These are phyloP conservation scores for Anthophora plumipes DNA, from an alignment of 2,888 invertebrate genomes.

Conservation along the genomic window DNA sequence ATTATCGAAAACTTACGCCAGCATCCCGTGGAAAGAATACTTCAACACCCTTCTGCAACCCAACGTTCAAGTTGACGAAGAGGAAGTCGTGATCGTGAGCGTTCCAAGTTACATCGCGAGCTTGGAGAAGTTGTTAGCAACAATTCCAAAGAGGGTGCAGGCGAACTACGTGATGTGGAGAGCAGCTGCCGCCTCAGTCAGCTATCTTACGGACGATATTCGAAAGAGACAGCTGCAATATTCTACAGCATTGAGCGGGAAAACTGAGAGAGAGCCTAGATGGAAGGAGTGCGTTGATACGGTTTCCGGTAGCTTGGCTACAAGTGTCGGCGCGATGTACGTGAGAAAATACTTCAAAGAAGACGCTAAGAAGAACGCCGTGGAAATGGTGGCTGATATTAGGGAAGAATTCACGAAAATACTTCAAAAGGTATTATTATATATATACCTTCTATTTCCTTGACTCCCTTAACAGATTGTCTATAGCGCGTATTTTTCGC, in stretches of 20 bases:
- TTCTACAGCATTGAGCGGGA: constrained; percentile 92
- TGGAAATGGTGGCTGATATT: constrained; percentile 95
- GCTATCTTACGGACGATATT: constrained; percentile 92
- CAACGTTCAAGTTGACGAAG: constrained; percentile 87
- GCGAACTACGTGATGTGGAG: constrained; percentile 98
- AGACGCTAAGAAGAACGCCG: constrained; percentile 92
- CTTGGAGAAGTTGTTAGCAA: constrained; percentile 87
- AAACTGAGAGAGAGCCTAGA: constrained; percentile 93
- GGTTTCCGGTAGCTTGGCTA: constrained; percentile 90
- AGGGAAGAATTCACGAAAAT: constrained; percentile 93
- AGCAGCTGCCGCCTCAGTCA: constrained; percentile 92
- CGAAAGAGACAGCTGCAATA: constrained; percentile 92
- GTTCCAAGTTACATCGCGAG: constrained; percentile 92
- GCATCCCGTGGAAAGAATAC: constrained; percentile 93
- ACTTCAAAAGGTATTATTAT: constrained; percentile 88
- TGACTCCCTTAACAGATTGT: no score
- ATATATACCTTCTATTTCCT: no score
- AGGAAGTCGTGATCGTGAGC: constrained; percentile 93
- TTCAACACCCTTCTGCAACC: constrained; percentile 92
- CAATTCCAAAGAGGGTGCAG: constrained; percentile 88
- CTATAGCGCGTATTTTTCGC: no score
- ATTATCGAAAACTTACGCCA: constrained; percentile 90
- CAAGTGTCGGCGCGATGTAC: constrained; percentile 93
- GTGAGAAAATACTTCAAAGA: constrained; percentile 95
- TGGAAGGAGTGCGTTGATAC: constrained; percentile 97